Conservation (phyloP, 2,797 vertebrate genomes). For the Crocodylus rhombifer region DNA sequence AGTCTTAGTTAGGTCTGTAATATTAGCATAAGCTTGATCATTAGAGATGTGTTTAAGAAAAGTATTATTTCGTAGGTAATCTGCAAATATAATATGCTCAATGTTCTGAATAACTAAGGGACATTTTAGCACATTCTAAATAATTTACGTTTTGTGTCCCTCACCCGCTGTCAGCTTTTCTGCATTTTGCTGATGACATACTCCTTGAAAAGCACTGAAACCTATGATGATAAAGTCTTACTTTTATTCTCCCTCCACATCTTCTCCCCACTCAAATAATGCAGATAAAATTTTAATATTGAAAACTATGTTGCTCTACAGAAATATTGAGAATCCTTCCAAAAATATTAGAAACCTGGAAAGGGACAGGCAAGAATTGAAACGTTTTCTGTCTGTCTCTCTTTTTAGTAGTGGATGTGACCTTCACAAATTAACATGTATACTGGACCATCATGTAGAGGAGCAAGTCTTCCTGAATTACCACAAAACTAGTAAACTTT, state of each 20-base stretch:
- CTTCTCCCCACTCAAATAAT: not conserved
- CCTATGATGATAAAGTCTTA: not conserved
- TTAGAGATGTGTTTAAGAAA: not conserved
- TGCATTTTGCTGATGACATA: not conserved
- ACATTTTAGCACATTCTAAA: conserved; percentile 1
- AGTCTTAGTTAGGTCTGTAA: not conserved
- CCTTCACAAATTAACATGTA: not conserved
- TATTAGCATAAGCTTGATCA: not conserved
- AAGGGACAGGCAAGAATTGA: conserved; percentile 4
- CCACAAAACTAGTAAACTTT: not conserved
- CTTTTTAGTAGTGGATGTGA: not conserved
- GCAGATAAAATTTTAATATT: conserved; percentile 43
- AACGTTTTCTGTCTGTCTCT: not conserved
- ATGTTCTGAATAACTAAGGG: conserved; percentile 1
- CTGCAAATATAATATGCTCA: not conserved
- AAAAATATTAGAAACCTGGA: conserved; percentile 11
- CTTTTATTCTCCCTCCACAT: not conserved
- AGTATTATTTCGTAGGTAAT: conserved; percentile 32
- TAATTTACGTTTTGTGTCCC: not conserved
- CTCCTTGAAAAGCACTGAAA: conserved; percentile 44
- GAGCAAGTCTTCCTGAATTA: not conserved
- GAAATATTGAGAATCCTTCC: not conserved
- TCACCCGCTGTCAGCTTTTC: not conserved
- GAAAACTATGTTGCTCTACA: not conserved
- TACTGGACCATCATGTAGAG: not conserved